Conservation (phyloP, 2,888 invertebrate genomes). For the Argyresthia goedartella region DNA sequence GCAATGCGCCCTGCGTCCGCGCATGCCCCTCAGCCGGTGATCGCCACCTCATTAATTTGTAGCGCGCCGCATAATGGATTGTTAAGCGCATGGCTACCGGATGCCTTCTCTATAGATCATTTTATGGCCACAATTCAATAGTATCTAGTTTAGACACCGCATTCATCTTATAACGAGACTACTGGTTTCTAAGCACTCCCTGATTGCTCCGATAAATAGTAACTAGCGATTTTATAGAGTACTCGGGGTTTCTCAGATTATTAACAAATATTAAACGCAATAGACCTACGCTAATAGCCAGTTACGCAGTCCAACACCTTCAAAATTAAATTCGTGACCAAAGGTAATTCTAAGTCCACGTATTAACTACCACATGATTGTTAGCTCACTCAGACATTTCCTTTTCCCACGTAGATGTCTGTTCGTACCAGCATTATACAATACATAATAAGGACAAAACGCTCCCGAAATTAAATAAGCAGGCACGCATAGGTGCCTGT, state of each 20-base stretch:
- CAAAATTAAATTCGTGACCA: conserved; percentile 44
- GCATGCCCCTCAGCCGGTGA: conserved; percentile 11
- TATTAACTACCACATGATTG: conserved; percentile 35
- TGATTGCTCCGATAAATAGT: background rate
- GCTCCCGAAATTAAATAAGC: conserved; percentile 58
- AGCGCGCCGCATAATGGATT: conserved; percentile 15
- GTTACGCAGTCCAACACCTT: conserved; percentile 37
- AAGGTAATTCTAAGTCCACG: conserved; percentile 31
- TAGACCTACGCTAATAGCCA: conserved; percentile 17
- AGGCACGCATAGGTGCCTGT: conserved; percentile 53
- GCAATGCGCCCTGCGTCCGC: too few species aligned
- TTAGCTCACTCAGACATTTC: conserved; percentile 31
- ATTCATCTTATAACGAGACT: conserved; percentile 1
- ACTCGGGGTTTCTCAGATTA: background rate
- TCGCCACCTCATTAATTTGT: conserved; percentile 23
- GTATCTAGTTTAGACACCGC: background rate
- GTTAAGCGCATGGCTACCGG: conserved; percentile 19
- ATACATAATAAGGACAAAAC: conserved; percentile 52
- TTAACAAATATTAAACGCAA: background rate
- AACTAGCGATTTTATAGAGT: background rate
- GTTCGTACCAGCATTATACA: conserved; percentile 18
- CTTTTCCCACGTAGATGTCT: conserved; percentile 26
- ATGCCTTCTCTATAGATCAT: conserved; percentile 17
- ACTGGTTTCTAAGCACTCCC: background rate
- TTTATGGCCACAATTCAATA: conserved; percentile 17